Percentiles rank a stretch among this genome's conserved stretches.
phyloP scores from a whole-genome alignment of 1,140 invertebrate genomes.

The Pachyrhynchus sulphureomaculatus region DNA sequence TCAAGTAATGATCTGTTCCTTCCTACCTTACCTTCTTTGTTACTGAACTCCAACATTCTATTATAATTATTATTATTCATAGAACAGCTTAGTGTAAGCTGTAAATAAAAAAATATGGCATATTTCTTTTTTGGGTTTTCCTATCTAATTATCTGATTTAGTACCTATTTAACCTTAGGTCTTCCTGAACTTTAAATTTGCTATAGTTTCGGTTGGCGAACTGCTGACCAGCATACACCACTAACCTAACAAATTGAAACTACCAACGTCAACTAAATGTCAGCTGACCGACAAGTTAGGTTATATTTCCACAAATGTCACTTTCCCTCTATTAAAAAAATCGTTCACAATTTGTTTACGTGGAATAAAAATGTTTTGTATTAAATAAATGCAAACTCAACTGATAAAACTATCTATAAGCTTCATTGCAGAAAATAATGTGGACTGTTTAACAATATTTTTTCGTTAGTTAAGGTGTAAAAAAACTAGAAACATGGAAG shows the following conservation, averaged over 20 bases:
- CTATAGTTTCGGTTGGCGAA: too few species aligned
- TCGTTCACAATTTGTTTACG: constrained; percentile 6
- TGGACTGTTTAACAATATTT: background rate
- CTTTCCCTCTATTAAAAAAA: constrained; percentile 55
- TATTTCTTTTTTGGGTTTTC: too few species aligned
- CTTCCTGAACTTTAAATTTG: too few species aligned
- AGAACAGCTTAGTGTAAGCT: too few species aligned
- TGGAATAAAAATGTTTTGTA: constrained; percentile 27
- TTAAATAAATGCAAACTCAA: background rate
- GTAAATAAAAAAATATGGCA: too few species aligned
- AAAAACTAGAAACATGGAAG: constrained; percentile 66
- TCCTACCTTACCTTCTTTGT: too few species aligned
- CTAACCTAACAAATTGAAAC: constrained; percentile 85
- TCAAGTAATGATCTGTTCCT: too few species aligned
- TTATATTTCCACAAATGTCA: constrained; percentile 56
- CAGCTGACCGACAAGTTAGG: background rate
- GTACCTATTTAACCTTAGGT: too few species aligned
- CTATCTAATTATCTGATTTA: too few species aligned
- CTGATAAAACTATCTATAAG: background rate
- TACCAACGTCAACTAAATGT: constrained; percentile 70
- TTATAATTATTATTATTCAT: too few species aligned
- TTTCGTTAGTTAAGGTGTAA: background rate
- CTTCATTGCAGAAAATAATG: background rate
- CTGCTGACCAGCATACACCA: too few species aligned
- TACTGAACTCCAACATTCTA: too few species aligned